These are phyloP conservation scores for Meliscaeva auricollis DNA, from an alignment of 2,888 invertebrate species.

Conservation along the genomic window DNA sequence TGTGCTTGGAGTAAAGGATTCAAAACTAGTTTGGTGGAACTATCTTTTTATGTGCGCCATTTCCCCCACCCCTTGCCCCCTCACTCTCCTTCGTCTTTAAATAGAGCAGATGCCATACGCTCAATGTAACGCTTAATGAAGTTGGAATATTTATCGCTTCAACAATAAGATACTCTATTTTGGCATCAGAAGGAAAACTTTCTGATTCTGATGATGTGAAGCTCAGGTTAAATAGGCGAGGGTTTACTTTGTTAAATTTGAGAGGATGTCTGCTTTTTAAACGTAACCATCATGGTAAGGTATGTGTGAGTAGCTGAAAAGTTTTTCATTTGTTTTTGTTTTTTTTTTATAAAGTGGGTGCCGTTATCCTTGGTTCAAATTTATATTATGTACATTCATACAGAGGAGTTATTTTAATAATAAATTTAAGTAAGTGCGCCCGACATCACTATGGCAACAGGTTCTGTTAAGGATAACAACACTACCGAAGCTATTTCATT, in stretches of 20 bases:
- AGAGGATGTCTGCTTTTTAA: background rate
- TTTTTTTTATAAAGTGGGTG: too few relatives aligned
- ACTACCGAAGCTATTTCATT: too few relatives aligned
- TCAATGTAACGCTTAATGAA: slow-evolving; percentile 57
- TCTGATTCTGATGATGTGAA: slow-evolving; percentile 14
- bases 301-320: too few relatives aligned
- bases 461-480: too few relatives aligned
- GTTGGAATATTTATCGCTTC: slow-evolving; percentile 51
- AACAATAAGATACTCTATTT: slow-evolving; percentile 34
- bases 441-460: too few relatives aligned
- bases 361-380: too few relatives aligned
- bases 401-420: too few relatives aligned
- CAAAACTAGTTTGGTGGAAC: slow-evolving; percentile 31
- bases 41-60: background rate
- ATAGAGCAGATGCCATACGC: slow-evolving; percentile 11
- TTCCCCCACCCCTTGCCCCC: background rate
- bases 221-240: slow-evolving; percentile 29
- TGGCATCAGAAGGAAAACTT: slow-evolving; percentile 38
- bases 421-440: too few relatives aligned
- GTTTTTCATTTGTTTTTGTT: too few relatives aligned
- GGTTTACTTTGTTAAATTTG: slow-evolving; percentile 35
- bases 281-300: too few relatives aligned
- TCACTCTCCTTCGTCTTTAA: too few relatives aligned
- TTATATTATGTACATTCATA: too few relatives aligned
- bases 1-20: background rate